Conservation (phyloP, 1,140 invertebrate genomes). For the Zaprionus davidi region DNA sequence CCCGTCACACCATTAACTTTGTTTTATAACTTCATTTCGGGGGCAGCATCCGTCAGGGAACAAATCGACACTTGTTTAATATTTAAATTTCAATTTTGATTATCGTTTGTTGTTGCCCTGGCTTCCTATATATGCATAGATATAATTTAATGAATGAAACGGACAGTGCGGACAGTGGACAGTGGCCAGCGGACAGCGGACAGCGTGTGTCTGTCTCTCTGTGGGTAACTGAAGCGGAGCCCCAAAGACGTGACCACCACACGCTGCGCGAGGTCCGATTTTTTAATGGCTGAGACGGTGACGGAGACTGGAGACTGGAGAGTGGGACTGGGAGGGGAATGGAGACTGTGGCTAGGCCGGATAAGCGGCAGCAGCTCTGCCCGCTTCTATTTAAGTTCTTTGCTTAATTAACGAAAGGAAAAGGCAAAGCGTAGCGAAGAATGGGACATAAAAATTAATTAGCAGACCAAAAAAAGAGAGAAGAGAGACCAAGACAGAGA, state of each 20-base stretch:
- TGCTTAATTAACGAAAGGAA: constrained; percentile 76
- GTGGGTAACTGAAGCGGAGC: constrained; percentile 33
- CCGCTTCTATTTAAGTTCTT: constrained; percentile 64
- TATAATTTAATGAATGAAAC: constrained; percentile 64
- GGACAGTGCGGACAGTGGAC: not conserved
- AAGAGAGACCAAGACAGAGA: not conserved
- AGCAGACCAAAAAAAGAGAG: constrained; percentile 44
- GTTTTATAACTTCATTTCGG: constrained; percentile 75
- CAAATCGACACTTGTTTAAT: constrained; percentile 79
- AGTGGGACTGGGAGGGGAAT: no score
- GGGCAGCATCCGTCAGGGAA: constrained; percentile 38
- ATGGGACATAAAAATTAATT: constrained; percentile 78
- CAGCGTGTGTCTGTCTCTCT: constrained; percentile 42
- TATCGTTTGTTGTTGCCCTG: constrained; percentile 29
- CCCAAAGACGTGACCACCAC: constrained; percentile 52
- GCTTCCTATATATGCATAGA: not conserved
- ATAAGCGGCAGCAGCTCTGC: constrained; percentile 38
- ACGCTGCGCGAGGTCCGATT: constrained; percentile 59
- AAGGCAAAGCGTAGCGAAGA: constrained; percentile 67
- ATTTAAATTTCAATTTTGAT: constrained; percentile 58
- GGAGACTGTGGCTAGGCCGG: constrained; percentile 37
- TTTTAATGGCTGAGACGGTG: constrained; percentile 48
- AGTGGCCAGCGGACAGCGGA: not conserved
- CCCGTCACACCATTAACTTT: constrained; percentile 70
- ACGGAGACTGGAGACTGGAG: not conserved